Conservation (phyloP, 2,888 invertebrate genomes). For the Tigriopus californicus region DNA sequence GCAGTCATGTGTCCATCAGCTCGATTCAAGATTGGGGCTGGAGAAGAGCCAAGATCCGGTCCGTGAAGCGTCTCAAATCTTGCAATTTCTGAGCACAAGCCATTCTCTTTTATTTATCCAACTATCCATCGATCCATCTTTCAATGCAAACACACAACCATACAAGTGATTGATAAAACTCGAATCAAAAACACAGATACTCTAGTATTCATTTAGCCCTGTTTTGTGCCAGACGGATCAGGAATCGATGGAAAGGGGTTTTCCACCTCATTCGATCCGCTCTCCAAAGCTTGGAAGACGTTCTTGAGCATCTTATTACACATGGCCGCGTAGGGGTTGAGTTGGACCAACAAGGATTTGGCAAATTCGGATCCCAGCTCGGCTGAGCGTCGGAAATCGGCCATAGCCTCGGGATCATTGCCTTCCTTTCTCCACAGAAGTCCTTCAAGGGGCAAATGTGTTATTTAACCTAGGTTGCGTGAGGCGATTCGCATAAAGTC, state of each 20-base stretch:
- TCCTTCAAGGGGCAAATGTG: too few species aligned
- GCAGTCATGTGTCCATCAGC: too few species aligned
- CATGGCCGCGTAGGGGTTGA: slow-evolving; percentile 85
- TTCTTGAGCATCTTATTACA: slow-evolving; percentile 83
- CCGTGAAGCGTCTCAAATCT: too few species aligned
- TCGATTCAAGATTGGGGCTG: too few species aligned
- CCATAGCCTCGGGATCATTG: slow-evolving; percentile 45
- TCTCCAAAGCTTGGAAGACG: slow-evolving; percentile 38
- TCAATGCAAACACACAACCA: too few species aligned
- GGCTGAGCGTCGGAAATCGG: slow-evolving; percentile 58
- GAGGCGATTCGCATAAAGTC: slow-evolving; percentile 3
- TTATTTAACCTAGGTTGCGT: slow-evolving; percentile 55
- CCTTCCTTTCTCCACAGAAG: slow-evolving; percentile 40
- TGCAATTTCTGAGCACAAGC: too few species aligned
- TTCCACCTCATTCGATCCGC: slow-evolving; percentile 15
- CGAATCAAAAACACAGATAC: not conserved
- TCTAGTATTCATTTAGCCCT: not conserved
- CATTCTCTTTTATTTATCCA: too few species aligned
- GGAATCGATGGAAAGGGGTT: not conserved
- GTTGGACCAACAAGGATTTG: slow-evolving; percentile 38
- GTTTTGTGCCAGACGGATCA: not conserved
- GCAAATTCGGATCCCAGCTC: slow-evolving; percentile 23
- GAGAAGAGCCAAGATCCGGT: too few species aligned
- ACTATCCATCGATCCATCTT: too few species aligned
- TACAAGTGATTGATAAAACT: too few species aligned